Percentiles rank a stretch among this genome's conserved stretches.
Conservation (phyloP, 2,797 vertebrate genomes). For the Aulostomus chinensis region DNA sequence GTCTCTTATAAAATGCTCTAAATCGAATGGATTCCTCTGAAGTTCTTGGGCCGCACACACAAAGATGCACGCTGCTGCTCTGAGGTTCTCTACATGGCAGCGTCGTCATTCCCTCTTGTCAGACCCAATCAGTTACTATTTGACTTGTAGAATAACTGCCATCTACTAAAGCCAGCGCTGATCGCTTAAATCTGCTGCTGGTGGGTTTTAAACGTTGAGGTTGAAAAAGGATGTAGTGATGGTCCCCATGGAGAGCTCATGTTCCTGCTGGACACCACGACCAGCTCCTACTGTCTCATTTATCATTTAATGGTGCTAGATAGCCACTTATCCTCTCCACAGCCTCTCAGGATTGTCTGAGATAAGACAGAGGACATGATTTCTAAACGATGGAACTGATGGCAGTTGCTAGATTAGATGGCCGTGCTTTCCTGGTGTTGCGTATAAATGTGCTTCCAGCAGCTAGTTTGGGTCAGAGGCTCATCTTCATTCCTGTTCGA, state of each 20-base stretch:
- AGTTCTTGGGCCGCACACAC: too few species aligned
- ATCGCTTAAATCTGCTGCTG: too few species aligned
- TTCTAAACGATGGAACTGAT: conserved; percentile 2
- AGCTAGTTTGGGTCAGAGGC: not conserved
- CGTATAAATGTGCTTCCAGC: not conserved
- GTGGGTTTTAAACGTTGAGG: conserved; percentile 30
- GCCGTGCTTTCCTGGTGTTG: not conserved
- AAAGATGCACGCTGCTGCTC: too few species aligned
- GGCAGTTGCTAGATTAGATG: conserved; percentile 1
- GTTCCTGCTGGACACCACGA: conserved; percentile 31
- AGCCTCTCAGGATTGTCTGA: conserved; percentile 11
- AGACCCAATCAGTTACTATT: too few species aligned
- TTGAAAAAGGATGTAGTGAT: conserved; percentile 25
- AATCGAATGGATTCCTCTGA: too few species aligned
- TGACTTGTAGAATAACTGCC: too few species aligned
- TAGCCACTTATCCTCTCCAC: conserved; percentile 11
- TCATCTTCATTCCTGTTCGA: conserved; percentile 4
- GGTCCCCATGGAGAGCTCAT: conserved; percentile 28
- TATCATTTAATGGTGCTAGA: conserved; percentile 27
- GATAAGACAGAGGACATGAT: not conserved
- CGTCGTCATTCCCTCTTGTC: too few species aligned
- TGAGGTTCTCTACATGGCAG: too few species aligned
- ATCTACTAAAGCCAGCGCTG: too few species aligned
- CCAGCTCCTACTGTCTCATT: conserved; percentile 36
- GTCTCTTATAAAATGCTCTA: too few species aligned